Base-by-base conservation (phyloP, 2,888 invertebrate genomes). In the Gerris lacustris region DNA sequence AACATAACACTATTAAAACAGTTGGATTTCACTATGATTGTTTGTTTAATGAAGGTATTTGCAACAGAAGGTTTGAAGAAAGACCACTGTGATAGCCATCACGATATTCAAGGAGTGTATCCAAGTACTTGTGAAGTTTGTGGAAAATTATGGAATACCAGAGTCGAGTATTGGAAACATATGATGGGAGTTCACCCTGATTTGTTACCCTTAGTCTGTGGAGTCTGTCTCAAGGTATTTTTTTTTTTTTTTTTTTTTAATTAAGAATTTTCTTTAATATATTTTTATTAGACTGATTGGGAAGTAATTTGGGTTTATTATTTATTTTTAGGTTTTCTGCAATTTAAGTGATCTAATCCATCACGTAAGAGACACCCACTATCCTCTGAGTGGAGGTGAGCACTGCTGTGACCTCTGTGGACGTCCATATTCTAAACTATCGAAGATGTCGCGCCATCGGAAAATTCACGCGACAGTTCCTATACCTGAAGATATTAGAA, bases 121-220 rank as follows among this genome's bases (percentile, higher is more conserved):
- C 77, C 78, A 44, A 78, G 77, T 67, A 77, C 77, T 2, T 77
- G 77, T 73, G 77, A 77, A 73, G 80, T 83, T n/a, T 83, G 83
- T 71, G 82, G 83, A 0, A 82, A 83, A 75, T 74, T 83, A 64
- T 83, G 82, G 82, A 81, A 81, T 63, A 82, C 81, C 66, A 79
- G 82, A n/a, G 82, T 82, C 6, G 83, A 83, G 75, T 83, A 82
- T 74, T 83, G 82, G 80, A 83, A 83, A 70, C 83, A 83, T 71
- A 82, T 82, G 69, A 82, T 83, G 82, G 82, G 83, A 7, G 82
- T 83, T 2, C 83, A 83, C 73, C 78, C 82, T 5, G 82, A 82
- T 67, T 82, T 80, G 43, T 81, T 83, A 45, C 82, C 82, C 5
- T 77, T 82, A 47, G 81, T 82, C 6, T 83, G 83, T 73, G 83